phyloP scores from a whole-genome alignment of 2,797 vertebrate genomes.

The Galaxias olidus region DNA sequence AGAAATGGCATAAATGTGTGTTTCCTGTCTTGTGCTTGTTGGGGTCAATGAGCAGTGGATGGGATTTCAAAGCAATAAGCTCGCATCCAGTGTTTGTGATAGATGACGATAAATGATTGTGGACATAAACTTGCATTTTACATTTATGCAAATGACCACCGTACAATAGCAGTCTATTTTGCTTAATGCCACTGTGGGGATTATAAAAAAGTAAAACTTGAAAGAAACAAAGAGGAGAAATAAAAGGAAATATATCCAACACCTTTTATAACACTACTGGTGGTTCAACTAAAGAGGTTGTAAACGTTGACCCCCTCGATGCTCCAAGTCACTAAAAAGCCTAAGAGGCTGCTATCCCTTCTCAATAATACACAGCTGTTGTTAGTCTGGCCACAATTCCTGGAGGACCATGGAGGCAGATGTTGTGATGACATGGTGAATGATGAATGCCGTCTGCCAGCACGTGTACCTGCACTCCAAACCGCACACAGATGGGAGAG shows the following conservation, averaged over 20 bases:
- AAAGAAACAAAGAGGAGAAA: too few relatives aligned
- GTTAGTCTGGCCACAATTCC: conserved; percentile 48
- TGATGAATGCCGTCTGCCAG: conserved; percentile 55
- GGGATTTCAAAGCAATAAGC: background rate
- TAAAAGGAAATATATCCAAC: too few relatives aligned
- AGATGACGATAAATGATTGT: conserved; percentile 5
- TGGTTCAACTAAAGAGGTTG: too few relatives aligned
- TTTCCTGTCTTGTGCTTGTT: background rate
- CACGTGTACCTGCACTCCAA: conserved; percentile 43
- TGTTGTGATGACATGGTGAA: conserved; percentile 61
- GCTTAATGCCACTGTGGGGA: too few relatives aligned
- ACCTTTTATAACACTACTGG: too few relatives aligned
- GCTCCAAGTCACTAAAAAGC: conserved; percentile 29
- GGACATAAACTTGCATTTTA: background rate
- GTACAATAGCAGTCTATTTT: too few relatives aligned
- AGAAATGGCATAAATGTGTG: conserved; percentile 2
- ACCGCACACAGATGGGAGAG: conserved; percentile 36
- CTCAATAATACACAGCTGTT: conserved; percentile 56
- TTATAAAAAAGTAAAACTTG: too few relatives aligned
- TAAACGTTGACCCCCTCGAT: background rate
- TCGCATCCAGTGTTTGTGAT: background rate
- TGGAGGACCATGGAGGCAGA: conserved; percentile 53
- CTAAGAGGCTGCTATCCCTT: conserved; percentile 26
- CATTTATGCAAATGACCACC: too few relatives aligned
- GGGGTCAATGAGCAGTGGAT: too few relatives aligned